These are phyloP conservation scores for Coptodon rendalli DNA, from an alignment of 2,113 vertebrate species.

Conservation along the genomic window DNA sequence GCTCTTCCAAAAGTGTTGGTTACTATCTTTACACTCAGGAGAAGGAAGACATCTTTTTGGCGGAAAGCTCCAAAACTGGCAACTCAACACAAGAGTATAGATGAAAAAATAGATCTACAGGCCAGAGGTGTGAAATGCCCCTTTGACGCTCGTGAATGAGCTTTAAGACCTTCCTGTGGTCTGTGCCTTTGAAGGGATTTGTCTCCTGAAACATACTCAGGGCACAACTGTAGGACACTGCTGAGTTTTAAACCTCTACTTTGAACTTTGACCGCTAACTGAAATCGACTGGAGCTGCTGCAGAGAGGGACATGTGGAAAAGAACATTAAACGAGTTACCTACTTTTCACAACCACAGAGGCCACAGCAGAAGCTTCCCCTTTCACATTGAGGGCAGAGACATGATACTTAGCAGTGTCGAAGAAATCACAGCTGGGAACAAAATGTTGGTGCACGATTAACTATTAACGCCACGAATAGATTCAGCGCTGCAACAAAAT, in stretches of 20 bases:
- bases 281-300: not conserved
- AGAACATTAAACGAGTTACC: slow-evolving; percentile 34
- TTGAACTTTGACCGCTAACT: not conserved
- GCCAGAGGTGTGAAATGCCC: not conserved
- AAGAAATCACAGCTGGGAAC: slow-evolving; percentile 86
- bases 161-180: not conserved
- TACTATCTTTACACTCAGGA: not conserved
- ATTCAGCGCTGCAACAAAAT: not conserved
- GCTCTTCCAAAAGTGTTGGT: not conserved
- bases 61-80: not conserved
- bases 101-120: not conserved
- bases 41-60: not conserved
- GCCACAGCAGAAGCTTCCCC: slow-evolving; percentile 85
- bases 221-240: not conserved
- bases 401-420: slow-evolving; percentile 89
- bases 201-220: not conserved
- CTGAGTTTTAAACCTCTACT: not conserved
- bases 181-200: not conserved
- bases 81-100: not conserved
- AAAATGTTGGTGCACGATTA: slow-evolving; percentile 9
- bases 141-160: not conserved
- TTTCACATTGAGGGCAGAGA: slow-evolving; percentile 91
- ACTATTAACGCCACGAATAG: not conserved
- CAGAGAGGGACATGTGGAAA: not conserved
- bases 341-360: slow-evolving; percentile 94